Evolutionary conservation across 2,888 invertebrate species (phyloP).

Genomic region (Matsumyia berberina): DNA sequence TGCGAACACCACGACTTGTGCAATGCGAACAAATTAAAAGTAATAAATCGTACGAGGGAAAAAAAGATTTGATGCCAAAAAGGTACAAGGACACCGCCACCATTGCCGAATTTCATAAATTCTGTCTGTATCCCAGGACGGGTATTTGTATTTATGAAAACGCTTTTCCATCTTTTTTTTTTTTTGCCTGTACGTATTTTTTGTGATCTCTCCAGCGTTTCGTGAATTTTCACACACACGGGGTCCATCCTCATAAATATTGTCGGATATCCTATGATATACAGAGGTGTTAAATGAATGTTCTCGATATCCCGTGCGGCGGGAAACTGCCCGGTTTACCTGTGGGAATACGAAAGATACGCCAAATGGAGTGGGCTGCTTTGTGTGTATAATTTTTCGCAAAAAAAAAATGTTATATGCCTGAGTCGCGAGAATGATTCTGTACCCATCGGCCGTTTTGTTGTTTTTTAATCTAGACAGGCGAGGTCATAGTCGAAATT

Average conservation of each 20-base stretch:
- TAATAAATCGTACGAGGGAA: conserved; percentile 57
- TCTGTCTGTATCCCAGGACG: conserved; percentile 14
- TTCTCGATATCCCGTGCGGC: conserved; percentile 62
- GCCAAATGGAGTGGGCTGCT: conserved; percentile 17
- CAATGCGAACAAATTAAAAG: conserved; percentile 72
- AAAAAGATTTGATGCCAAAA: conserved; percentile 46
- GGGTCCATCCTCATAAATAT: conserved; percentile 69
- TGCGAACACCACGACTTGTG: conserved; percentile 35
- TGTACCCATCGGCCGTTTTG: conserved; percentile 26
- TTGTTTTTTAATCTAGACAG: conserved; percentile 64
- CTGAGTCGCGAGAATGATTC: conserved; percentile 41
- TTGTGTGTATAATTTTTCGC: conserved; percentile 40
- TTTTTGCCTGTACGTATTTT: conserved; percentile 24
- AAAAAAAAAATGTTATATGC: conserved; percentile 51
- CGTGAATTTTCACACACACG: conserved; percentile 39
- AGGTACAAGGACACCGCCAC: conserved; percentile 45
- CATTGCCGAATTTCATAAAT: conserved; percentile 46
- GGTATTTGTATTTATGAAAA: conserved; percentile 45
- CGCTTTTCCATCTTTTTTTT: conserved; percentile 21
- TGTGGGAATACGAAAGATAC: conserved; percentile 41
- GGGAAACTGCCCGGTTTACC: background rate
- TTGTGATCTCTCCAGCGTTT: conserved; percentile 32
- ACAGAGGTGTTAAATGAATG: conserved; percentile 74
- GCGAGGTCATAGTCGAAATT: conserved; percentile 58
- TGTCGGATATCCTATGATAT: conserved; percentile 74